phyloP scores from a whole-genome alignment of 2,113 vertebrate genomes.

The Cyprinodon tularosa region DNA sequence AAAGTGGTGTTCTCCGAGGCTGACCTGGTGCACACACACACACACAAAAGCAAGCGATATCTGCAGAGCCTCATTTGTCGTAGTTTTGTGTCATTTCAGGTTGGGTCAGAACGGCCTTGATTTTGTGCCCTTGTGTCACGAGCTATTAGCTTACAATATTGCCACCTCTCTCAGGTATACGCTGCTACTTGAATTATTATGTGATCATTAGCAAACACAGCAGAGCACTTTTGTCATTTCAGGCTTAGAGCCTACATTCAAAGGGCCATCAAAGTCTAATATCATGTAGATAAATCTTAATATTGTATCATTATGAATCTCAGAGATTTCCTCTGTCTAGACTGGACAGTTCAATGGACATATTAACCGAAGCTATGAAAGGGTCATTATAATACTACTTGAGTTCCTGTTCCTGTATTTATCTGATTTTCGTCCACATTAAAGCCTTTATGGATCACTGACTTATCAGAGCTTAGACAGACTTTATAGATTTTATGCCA shows the following conservation, averaged over 20 bases:
- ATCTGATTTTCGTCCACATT: slow-evolving; percentile 34
- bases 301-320: slow-evolving; percentile 48
- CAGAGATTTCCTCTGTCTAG: slow-evolving; percentile 56
- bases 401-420: slow-evolving; percentile 34
- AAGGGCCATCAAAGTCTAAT: slow-evolving; percentile 54
- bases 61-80: slow-evolving; percentile 18
- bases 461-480: slow-evolving; percentile 11
- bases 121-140: slow-evolving; percentile 26
- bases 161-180: slow-evolving; percentile 26
- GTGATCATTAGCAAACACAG: slow-evolving; percentile 53
- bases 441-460: slow-evolving; percentile 15
- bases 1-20: slow-evolving; percentile 70
- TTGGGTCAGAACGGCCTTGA: slow-evolving; percentile 39
- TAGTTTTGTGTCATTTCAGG: slow-evolving; percentile 35
- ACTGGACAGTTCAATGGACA: slow-evolving; percentile 60
- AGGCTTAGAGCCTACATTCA: slow-evolving; percentile 55
- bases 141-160: slow-evolving; percentile 26
- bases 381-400: slow-evolving; percentile 55
- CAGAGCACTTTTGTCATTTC: slow-evolving; percentile 48
- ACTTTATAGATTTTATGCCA: neutral
- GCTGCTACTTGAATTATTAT: slow-evolving; percentile 39
- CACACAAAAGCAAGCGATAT: slow-evolving; percentile 23
- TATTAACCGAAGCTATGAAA: slow-evolving; percentile 56
- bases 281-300: slow-evolving; percentile 55
- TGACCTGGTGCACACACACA: slow-evolving; percentile 39